Evolutionary conservation across 2,113 vertebrate genomes (phyloP).

Genomic region (Steatornis caripensis): DNA sequence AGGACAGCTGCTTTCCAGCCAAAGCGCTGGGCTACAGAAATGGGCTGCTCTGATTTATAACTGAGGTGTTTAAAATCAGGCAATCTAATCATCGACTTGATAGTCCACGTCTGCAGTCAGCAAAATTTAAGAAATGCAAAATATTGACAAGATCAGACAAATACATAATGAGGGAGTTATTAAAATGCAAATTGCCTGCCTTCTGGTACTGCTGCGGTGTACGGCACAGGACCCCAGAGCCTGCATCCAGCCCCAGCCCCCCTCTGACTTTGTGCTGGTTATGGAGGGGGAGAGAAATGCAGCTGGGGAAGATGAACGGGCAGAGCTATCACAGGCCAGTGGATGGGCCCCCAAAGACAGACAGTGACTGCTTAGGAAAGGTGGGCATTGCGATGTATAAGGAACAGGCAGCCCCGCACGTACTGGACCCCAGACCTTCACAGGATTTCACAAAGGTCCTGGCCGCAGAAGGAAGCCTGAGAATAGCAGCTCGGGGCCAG

Average conservation of each 20-base stretch:
- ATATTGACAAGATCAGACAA: constrained; percentile 58
- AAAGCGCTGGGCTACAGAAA: neutral
- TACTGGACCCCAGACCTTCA: neutral
- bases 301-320: neutral
- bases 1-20: neutral
- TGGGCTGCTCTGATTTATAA: neutral
- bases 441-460: neutral
- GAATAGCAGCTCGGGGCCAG: neutral
- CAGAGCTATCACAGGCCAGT: neutral
- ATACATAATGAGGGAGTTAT: constrained; percentile 46
- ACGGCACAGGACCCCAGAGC: neutral
- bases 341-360: neutral
- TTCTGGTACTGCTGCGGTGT: neutral
- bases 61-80: neutral
- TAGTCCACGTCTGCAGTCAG: constrained; percentile 31
- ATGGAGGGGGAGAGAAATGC: neutral
- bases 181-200: constrained; percentile 49
- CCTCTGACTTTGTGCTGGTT: neutral
- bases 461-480: neutral
- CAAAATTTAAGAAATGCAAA: constrained; percentile 38
- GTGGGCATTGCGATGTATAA: neutral
- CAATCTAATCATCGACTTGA: constrained; percentile 7
- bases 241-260: neutral
- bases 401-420: neutral
- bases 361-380: neutral